Percentiles rank a stretch among this genome's conserved stretches.
Evolutionary conservation across 2,113 vertebrate genomes (phyloP).

Genomic region (Astur gentilis): DNA sequence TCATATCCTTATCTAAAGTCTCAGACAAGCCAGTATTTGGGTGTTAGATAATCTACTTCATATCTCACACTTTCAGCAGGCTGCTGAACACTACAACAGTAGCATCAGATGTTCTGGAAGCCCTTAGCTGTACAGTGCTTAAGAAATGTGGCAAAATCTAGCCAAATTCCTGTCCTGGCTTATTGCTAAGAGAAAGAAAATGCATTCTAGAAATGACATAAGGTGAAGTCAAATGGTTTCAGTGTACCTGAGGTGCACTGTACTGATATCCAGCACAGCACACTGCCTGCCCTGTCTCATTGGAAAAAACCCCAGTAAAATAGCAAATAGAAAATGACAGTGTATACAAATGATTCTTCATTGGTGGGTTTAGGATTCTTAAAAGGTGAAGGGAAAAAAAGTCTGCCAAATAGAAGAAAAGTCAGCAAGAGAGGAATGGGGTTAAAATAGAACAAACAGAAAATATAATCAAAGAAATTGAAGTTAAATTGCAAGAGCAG

Average conservation of each 20-base stretch:
- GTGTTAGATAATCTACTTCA: neutral
- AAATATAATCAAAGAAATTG: neutral
- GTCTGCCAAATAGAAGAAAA: neutral
- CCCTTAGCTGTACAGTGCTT: neutral
- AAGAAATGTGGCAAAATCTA: neutral
- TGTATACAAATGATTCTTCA: neutral
- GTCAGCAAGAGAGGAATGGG: neutral
- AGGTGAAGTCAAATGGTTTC: neutral
- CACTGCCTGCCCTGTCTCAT: neutral
- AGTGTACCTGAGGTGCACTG: neutral
- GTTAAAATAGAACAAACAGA: neutral
- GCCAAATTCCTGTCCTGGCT: neutral
- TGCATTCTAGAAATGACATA: neutral
- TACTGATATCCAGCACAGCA: neutral
- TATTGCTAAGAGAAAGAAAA: neutral
- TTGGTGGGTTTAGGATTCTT: neutral
- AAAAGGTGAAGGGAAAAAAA: neutral
- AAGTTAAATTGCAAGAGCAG: neutral
- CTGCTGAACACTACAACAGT: neutral
- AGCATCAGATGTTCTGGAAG: conserved; percentile 16
- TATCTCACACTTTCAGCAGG: neutral
- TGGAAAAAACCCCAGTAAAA: neutral
- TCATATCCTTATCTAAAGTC: neutral
- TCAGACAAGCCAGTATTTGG: neutral
- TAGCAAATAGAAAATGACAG: neutral